Percentiles rank a stretch among this genome's conserved stretches.
Conservation (phyloP, 2,888 invertebrate genomes). For the Tipula helvola region DNA sequence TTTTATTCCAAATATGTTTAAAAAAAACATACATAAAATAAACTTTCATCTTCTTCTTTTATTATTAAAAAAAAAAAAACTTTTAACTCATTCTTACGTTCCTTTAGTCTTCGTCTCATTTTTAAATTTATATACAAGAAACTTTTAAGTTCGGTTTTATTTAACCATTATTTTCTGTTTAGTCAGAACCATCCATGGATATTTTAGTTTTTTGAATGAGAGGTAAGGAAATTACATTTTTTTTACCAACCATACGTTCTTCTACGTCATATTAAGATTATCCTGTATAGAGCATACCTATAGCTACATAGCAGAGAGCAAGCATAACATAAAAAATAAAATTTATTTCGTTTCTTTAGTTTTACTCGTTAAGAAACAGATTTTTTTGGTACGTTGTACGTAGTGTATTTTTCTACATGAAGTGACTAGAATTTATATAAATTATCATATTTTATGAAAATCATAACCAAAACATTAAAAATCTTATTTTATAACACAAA, state of each 20-base stretch:
- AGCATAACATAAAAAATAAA: neutral
- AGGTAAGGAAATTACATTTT: neutral
- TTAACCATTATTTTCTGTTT: neutral
- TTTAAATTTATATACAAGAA: neutral
- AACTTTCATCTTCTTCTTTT: neutral
- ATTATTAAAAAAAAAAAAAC: neutral
- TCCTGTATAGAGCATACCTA: neutral
- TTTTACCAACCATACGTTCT: neutral
- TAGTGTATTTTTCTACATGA: neutral
- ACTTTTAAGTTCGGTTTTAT: neutral
- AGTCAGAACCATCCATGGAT: neutral
- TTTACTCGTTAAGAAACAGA: neutral
- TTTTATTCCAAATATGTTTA: neutral
- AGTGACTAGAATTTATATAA: neutral
- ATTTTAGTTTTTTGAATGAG: neutral
- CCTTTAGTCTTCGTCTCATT: neutral
- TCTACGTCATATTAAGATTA: neutral
- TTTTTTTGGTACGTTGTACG: neutral
- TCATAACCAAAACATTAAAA: neutral
- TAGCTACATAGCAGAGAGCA: neutral
- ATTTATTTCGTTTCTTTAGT: neutral
- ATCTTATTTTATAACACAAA: neutral
- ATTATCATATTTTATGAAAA: neutral
- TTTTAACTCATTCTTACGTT: neutral
- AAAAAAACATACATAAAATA: neutral